Conservation (phyloP, 2,797 vertebrate species). For the Eospalax fontanierii region DNA sequence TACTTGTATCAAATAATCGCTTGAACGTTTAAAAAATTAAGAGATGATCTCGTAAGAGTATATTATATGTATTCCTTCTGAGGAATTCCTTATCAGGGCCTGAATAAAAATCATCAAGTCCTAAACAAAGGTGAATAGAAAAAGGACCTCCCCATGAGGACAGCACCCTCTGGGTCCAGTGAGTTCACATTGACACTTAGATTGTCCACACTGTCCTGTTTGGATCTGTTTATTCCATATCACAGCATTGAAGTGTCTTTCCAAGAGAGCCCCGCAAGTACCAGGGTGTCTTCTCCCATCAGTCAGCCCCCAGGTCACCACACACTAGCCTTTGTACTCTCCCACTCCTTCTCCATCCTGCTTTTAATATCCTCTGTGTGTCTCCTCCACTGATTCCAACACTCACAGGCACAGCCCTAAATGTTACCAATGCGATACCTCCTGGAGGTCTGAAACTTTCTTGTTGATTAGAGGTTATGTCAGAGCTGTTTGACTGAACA, state of each 20-base stretch:
- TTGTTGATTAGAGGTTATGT: background rate
- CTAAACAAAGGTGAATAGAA: background rate
- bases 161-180: background rate
- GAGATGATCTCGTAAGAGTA: background rate
- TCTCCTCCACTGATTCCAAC: background rate
- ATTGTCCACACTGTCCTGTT: background rate
- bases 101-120: background rate
- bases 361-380: background rate
- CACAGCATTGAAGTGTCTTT: background rate
- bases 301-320: background rate
- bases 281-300: background rate
- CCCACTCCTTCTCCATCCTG: background rate
- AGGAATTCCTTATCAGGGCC: background rate
- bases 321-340: fast-evolving
- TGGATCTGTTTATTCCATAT: too few species aligned
- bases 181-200: background rate
- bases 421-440: background rate
- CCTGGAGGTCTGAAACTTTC: background rate
- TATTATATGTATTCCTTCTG: background rate
- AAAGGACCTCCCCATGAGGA: background rate
- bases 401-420: background rate
- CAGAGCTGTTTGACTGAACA: background rate
- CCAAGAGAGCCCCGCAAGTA: background rate
- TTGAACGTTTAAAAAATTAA: background rate
- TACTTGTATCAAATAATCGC: background rate